Base-by-base conservation (phyloP, 2,888 invertebrate species). In the Anticlea derivata region DNA sequence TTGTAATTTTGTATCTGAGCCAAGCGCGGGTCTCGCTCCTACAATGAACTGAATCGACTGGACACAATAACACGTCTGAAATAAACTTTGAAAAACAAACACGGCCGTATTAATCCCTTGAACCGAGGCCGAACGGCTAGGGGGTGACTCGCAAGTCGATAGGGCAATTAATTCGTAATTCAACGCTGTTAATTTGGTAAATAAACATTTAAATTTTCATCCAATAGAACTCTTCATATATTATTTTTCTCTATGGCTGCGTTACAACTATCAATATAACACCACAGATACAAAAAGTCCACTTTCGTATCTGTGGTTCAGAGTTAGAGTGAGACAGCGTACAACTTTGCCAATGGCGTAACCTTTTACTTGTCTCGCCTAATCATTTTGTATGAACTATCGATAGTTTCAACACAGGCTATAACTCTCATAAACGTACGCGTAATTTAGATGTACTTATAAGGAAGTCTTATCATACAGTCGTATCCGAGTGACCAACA, bases 201-300 rank as follows among this genome's bases (percentile, higher is more conserved):
- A 88, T 83, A 86, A 87, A 85, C 80, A 81, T 75, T 79, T 76
- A 84, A 83, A 82, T 78, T 78, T 78, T 76, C 82, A 84, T 75
- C 82, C 81, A 84, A 86, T 87, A 87, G 83, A 86, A 86, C 24
- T 83, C 82, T 87, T 80, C 83, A 86, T 87, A 88, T 88, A 87
- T 87, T 86, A 86, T 82, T 80, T n/a, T 80, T 68, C 76, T 78
- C 75, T 81, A 68, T 84, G 30, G 7, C 41, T 41, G 41, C 41
- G 41, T 41, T 41, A 22, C 5, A 41, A 41, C 41, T 41, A 41
- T 41, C 41, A 41, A 41, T 41, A 33, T 29, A 12, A 22, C 40
- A 8, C 13, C 23, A 13, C 23, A 23, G 23, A 24, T 37, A 82
- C 80, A 38, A 38, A 41, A 24, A 41, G 41, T 40, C 31, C 11